Evolutionary conservation across 1,140 invertebrate genomes (phyloP), one percentile per base, ranked within the genome.

Genomic region (Diabrotica undecimpunctata): DNA sequence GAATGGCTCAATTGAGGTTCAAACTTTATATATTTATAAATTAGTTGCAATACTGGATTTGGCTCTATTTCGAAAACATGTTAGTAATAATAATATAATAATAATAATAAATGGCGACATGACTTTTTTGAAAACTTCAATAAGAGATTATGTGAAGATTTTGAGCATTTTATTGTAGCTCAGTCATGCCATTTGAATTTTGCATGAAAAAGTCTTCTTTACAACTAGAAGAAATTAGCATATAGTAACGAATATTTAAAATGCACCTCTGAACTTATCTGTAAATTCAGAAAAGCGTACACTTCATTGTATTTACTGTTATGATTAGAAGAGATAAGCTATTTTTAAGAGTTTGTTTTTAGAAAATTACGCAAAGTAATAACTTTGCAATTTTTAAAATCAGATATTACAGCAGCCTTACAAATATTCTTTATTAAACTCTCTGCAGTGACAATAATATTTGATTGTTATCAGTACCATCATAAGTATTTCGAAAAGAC

Each of bases 41-140:
- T 68, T 70, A 66, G 66, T 65, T 66, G 63, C 66, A 72, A 69
- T 67, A 62, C 64, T 72, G 70, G 72, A 69, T 54, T 73, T 70
- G 68, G 70, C 72, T 73, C 72, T 69, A 75, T 70, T 74, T 73
- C 65, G 72, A 66, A 69, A 70, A 67, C 68, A 65, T 69, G 67
- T 70, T 73, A 75, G 70, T 75, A 73, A 72, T 74, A 72, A 69
- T 72, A 72, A 74, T 71, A 72, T 73, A 71, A 71, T 74, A 72
- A 69, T 71, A 71, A 74, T 73, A 72, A 66, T 69, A 64, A 70
- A 65, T 72, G 67, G 62, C 50, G 70, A 67, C 57, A 66, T 71
- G 70, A 66, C 64, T 62, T 39, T 67, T 64, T 62, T 54, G 10
- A 66, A 66, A 61, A 70, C 63, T 71, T 64, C 67, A 66, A 64